Base-by-base conservation (phyloP, 2,797 vertebrate genomes). In the Cichlasoma orientale region DNA sequence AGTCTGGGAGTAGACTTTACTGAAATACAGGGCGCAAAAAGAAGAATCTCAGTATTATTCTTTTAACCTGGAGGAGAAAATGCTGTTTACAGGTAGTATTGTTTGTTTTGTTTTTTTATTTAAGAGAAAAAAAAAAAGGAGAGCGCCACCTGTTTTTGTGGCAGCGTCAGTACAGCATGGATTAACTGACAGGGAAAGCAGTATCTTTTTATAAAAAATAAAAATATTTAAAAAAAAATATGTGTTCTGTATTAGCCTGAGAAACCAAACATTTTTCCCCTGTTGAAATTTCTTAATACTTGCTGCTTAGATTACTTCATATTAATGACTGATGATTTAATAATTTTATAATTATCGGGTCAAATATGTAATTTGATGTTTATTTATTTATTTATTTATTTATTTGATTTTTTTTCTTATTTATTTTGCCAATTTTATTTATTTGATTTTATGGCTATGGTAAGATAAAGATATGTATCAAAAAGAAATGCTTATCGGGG, bases 401-500 rank as follows among this genome's bases (percentile, higher is more conserved):
- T 76, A 86, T 86, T 82, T 80, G 74, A 2, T 27, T 27, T 85
- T 85, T 92, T 86, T 88, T 91, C 86, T 52, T 59, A 71, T 56
- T 78, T 84, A 70, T 68, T 93, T 82, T 82, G 88, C 78, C 84
- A 90, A 81, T 87, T 91, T 86, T 87, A 74, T 90, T 88, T 88
- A 77, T 80, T 94, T 94, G 92, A 87, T 89, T 94, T 94, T 86
- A 88, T 85, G 88, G 86, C 94, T 94, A 93, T 87, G 91, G 93
- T 94, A 91, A 90, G 90, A 94, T 94, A 93, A 94, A 95, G 93
- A 93, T 92, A 94, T 95, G 95, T 95, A 96, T 95, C 86, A 94
- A 95, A 94, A 95, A 93, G 93, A 95, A 95, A 94, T 90, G 94
- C 93, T 96, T 95, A 94, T 93, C 92, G 94, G 94, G 92, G 94